A percentile compares a stretch with the other conserved stretches of the same genome.
These are phyloP conservation scores for Pachymerium ferrugineum DNA, from an alignment of 2,888 invertebrate species.

Conservation along the genomic window DNA sequence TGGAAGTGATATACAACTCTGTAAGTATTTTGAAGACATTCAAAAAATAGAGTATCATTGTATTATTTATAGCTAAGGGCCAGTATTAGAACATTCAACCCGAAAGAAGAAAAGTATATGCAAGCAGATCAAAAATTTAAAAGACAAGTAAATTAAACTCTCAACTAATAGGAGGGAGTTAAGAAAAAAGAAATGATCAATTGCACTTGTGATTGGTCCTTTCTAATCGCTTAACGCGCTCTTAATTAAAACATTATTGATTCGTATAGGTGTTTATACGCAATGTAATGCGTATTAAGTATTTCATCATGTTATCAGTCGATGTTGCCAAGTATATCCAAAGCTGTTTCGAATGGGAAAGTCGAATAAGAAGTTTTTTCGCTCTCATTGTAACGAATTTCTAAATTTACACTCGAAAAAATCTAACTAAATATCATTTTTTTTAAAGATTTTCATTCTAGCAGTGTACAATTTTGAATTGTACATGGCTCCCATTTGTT, in stretches of 20 bases:
- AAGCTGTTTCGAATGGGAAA: slow-evolving; percentile 97
- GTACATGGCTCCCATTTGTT: slow-evolving; percentile 82
- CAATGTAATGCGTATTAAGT: slow-evolving; percentile 86
- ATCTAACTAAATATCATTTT: background rate
- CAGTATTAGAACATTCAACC: slow-evolving; percentile 87
- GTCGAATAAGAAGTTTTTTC: slow-evolving; percentile 70
- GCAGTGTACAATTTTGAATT: slow-evolving; percentile 91
- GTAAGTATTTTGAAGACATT: too few species aligned
- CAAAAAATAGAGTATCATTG: background rate
- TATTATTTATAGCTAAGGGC: slow-evolving; percentile 61
- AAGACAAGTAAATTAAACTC: slow-evolving; percentile 56
- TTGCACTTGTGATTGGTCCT: too few species aligned
- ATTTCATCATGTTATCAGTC: slow-evolving; percentile 79
- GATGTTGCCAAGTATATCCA: slow-evolving; percentile 86
- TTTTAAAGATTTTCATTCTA: slow-evolving; percentile 65
- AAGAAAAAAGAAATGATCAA: background rate
- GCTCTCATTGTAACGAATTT: slow-evolving; percentile 73
- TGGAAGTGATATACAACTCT: slow-evolving; percentile 88
- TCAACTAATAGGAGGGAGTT: background rate
- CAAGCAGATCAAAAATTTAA: slow-evolving; percentile 93
- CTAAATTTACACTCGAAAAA: background rate
- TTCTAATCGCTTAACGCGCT: too few species aligned
- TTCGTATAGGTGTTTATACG: slow-evolving; percentile 68
- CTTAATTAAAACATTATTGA: background rate
- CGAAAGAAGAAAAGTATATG: slow-evolving; percentile 91